phyloP scores from a whole-genome alignment of 2,888 invertebrate species.

The Heliconius ismenius region DNA sequence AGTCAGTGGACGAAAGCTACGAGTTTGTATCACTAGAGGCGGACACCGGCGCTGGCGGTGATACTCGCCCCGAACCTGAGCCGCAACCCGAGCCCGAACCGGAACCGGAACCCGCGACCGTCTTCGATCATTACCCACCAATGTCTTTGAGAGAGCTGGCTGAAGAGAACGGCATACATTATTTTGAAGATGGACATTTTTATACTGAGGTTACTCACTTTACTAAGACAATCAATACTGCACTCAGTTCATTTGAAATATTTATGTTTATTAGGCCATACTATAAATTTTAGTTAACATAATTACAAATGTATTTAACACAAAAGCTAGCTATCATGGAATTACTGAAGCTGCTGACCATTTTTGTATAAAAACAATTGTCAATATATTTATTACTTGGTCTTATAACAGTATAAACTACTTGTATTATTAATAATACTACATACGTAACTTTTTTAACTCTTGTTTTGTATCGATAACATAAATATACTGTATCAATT shows the following conservation, averaged over 20 bases:
- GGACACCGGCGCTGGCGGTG: slow-evolving; percentile 61
- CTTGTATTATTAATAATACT: no score
- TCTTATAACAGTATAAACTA: no score
- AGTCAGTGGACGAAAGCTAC: slow-evolving; percentile 80
- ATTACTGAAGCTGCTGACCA: no score
- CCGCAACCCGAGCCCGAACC: slow-evolving; percentile 85
- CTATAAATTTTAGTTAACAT: no score
- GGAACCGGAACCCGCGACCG: slow-evolving; percentile 77
- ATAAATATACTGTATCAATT: neutral
- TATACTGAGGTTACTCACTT: slow-evolving; percentile 87
- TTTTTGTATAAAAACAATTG: no score
- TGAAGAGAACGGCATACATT: slow-evolving; percentile 93
- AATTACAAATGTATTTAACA: no score
- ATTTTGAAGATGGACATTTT: slow-evolving; percentile 95
- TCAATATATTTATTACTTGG: no score
- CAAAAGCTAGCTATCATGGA: no score
- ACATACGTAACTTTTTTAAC: neutral
- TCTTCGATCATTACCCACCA: slow-evolving; percentile 56
- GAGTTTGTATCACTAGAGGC: slow-evolving; percentile 74
- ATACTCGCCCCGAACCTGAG: slow-evolving; percentile 34
- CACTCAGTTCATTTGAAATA: no score
- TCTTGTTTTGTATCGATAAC: neutral
- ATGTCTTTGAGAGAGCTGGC: slow-evolving; percentile 89
- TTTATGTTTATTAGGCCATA: no score
- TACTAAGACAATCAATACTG: no score